A percentile compares a stretch with the other conserved stretches of the same genome.
Conservation (phyloP, 2,113 vertebrate genomes). For the Sturnus vulgaris region DNA sequence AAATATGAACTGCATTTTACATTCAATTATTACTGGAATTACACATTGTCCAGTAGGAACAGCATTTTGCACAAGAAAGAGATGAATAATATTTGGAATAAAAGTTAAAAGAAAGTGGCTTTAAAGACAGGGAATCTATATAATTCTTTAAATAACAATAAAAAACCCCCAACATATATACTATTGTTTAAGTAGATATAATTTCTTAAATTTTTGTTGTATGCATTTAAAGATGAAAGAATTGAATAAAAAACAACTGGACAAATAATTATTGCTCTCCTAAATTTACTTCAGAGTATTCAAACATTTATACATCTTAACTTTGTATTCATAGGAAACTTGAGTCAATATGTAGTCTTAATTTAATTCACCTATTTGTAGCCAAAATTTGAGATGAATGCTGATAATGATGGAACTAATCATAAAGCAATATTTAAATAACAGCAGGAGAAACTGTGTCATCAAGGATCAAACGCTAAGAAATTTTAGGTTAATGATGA, state of each 20-base stretch:
- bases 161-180: rapidly evolving
- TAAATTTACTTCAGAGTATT: background rate
- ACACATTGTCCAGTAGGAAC: background rate
- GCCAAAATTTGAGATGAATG: background rate
- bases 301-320: background rate
- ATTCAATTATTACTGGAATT: background rate
- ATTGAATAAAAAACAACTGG: background rate
- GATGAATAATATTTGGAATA: background rate
- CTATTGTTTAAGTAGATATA: background rate
- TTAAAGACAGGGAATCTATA: background rate
- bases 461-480: background rate
- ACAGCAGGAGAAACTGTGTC: background rate
- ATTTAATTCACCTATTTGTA: background rate
- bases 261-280: background rate
- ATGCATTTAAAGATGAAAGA: background rate
- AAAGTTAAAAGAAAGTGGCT: background rate
- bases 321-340: background rate
- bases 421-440: background rate
- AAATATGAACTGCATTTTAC: background rate
- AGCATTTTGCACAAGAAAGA: background rate
- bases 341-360: background rate
- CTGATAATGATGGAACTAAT: background rate
- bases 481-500: background rate
- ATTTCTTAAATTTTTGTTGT: background rate
- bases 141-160: background rate